These are phyloP conservation scores for Plebejus anna DNA, from an alignment of 2,888 invertebrate genomes.

Conservation along the genomic window DNA sequence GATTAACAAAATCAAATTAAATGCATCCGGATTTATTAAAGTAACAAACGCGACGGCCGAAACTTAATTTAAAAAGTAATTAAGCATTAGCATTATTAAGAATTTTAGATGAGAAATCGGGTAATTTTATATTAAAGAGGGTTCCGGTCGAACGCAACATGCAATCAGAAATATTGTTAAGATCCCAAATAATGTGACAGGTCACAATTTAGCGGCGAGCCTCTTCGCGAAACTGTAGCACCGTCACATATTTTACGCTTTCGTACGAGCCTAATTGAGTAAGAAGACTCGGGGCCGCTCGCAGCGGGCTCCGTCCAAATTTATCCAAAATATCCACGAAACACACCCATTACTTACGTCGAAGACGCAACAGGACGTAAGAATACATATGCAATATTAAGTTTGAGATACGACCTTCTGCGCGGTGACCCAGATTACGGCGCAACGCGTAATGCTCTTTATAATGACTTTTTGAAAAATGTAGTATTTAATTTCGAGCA, in stretches of 20 bases:
- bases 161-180: conserved; percentile 67
- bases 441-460: conserved; percentile 65
- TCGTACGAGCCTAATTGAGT: conserved; percentile 74
- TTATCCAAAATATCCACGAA: conserved; percentile 68
- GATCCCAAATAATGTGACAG: conserved; percentile 71
- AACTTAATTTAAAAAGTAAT: conserved; percentile 28
- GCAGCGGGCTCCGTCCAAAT: conserved; percentile 74
- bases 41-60: conserved; percentile 6
- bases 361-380: conserved; percentile 61
- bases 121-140: conserved; percentile 43
- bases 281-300: conserved; percentile 63
- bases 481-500: conserved; percentile 72
- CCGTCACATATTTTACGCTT: conserved; percentile 75
- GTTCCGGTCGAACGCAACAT: conserved; percentile 53
- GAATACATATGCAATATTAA: conserved; percentile 69
- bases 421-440: conserved; percentile 72
- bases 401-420: conserved; percentile 74
- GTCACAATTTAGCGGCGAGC: conserved; percentile 63
- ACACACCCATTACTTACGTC: conserved; percentile 73
- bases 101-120: conserved; percentile 42
- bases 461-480: conserved; percentile 79
- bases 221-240: conserved; percentile 67
- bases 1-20: conserved; percentile 8
- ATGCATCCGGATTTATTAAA: not conserved
- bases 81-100: conserved; percentile 31